Base-by-base conservation (phyloP, 2,113 vertebrate species). In the Gila orcuttii region DNA sequence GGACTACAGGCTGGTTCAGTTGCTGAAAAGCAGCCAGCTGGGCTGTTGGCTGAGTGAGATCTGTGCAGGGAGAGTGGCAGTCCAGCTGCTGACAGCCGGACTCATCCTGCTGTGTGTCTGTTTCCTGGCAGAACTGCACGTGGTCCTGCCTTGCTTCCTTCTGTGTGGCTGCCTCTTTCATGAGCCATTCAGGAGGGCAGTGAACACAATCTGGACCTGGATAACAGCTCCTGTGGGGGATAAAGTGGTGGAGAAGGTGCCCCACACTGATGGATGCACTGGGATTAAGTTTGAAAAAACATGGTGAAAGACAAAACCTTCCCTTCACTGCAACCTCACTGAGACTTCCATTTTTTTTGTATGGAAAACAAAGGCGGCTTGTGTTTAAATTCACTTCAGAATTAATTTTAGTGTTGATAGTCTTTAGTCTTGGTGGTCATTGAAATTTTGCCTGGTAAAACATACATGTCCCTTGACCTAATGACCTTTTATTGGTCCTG, bases 111-210 rank as follows among this genome's bases (percentile, higher is more conserved):
- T 33, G 79, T 60, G 89, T 23, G 36, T 79, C 25, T 92, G 87
- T 89, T 6, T 91, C 25, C 69, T 91, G 74, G 88, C 81, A 7
- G 39, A 91, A 47, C 4, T 91, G 77, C 57, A 64, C 68, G 12
- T 90, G 47, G 87, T 87, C 2, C 13, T 81, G 39, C 90, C 88
- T 8, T 90, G 88, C 87, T 85, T 92, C 64, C 11, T 92, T 47
- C 60, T 93, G 7, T n/a, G 69, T n/a, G 13, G 31, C 19, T 87
- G 87, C 86, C 81, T 90, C 31, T 88, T 85, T 33, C 33, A 74
- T 7, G 84, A 5, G 2, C 82, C 64, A 0, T 25, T 59, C 28
- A 83, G 60, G 39, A 87, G 9, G 9, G 78, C 85, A 50, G 17
- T 84, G 39, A 74, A 39, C 5, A 62, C 71, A 83, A 64, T 76